Evolutionary conservation across 2,888 invertebrate species (phyloP), one percentile per base, ranked within the genome.

Genomic region (Drosophila ustulata): DNA sequence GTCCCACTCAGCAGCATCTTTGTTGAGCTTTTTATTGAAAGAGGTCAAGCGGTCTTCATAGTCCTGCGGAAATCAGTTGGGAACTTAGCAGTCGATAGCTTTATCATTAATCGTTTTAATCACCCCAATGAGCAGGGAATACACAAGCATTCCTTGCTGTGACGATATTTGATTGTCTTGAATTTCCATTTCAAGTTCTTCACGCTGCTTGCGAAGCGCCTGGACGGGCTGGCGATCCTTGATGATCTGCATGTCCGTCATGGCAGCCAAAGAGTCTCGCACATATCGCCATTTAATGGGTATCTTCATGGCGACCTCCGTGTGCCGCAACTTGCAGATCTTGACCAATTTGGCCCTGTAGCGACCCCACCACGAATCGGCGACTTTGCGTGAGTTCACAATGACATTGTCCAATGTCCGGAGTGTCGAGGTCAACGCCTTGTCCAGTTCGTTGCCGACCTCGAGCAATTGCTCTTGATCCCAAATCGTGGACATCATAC

Each of bases 201-300:
- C 2, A 0, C 75, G 23, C 26, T 69, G 41, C 3, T 56, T 6
- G 2, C 61, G 25, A 1, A 66, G 30, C 47, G 75, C 13, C 0
- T 26, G 5, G 7, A 55, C 41, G 0, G 25, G 26, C n/a, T n/a
- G 0, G 0, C 53, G 66, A 3, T 64, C 55, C 50, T 53, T 69
- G 4, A 63, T 7, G 0, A 6, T 45, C 46, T 71, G 30, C 62
- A 65, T 63, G 3, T 79, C 62, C 7, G 66, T 64, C 5, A 66
- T 6, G 4, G 34, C 47, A 0, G 37, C 59, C 32, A 53, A 75
- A 46, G 51, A 65, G 2, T 53, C 8, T 5, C 66, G 55, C 1
- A 66, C 13, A 34, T 79, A 75, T 0, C 75, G 62, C 76, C 67
- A 66, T 30, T 78, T 61, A 23, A 79, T 79, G n/a, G 68, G 80